Evolutionary conservation across 2,888 invertebrate species (phyloP).

Genomic region (Parnassius orleans): DNA sequence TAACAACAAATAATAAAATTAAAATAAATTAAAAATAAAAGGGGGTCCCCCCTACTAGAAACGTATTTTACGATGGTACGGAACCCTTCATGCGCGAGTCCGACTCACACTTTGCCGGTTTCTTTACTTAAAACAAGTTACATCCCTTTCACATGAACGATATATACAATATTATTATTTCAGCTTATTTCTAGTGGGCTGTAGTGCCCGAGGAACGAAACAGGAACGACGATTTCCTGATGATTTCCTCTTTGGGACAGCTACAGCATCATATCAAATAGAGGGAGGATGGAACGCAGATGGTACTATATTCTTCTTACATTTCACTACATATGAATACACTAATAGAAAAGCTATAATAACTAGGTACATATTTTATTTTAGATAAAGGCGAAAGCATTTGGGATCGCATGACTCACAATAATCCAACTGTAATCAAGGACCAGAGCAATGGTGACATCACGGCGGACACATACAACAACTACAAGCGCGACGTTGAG

Average conservation of each 20-base stretch:
- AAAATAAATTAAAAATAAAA: too few species aligned
- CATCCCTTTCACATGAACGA: too few species aligned
- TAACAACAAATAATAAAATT: too few species aligned
- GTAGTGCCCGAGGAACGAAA: slow-evolving; percentile 15
- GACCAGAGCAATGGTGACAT: slow-evolving; percentile 75
- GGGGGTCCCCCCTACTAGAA: too few species aligned
- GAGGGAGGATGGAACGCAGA: slow-evolving; percentile 59
- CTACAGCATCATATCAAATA: slow-evolving; percentile 59
- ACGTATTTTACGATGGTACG: too few species aligned
- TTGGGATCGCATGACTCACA: slow-evolving; percentile 57
- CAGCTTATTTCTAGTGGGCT: slow-evolving; percentile 8
- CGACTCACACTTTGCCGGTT: too few species aligned
- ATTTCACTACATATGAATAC: background rate
- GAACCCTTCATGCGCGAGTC: too few species aligned
- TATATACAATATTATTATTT: background rate
- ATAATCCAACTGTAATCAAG: slow-evolving; percentile 41
- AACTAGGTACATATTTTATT: background rate
- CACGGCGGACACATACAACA: slow-evolving; percentile 81
- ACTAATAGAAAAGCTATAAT: too few species aligned
- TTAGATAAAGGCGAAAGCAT: slow-evolving; percentile 55
- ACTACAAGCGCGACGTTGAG: slow-evolving; percentile 79
- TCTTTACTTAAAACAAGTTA: too few species aligned
- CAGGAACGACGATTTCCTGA: slow-evolving; percentile 48
- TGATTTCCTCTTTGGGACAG: slow-evolving; percentile 56
- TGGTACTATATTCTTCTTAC: slow-evolving; percentile 38